Base-by-base conservation (phyloP, 2,797 vertebrate genomes). In the Sternotherus odoratus region DNA sequence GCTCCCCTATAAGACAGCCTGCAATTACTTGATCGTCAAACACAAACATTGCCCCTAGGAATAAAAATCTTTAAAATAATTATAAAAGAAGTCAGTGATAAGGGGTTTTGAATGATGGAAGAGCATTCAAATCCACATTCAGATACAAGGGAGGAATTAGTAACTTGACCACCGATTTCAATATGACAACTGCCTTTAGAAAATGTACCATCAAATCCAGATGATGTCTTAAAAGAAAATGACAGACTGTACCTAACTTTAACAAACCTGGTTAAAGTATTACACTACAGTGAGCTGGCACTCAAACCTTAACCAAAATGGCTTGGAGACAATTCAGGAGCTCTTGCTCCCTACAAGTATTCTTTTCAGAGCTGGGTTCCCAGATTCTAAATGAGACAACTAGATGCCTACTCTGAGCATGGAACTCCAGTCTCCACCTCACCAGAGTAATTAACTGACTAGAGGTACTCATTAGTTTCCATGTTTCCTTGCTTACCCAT, bases 1-100 rank as follows among this genome's bases (percentile, higher is more conserved):
- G n/a, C 63, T 36, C 24, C 5, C 6, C 7, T 7, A 79, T 39
- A 89, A 50, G 2, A 72, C 0, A 39, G 82, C 17, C 1, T 1
- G 6, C 72, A 39, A 19, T 56, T 86, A 17, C 30, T 23, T 11
- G 30, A 16, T 30, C 48, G 72, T 80, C 63, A 36, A 1, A 74
- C 23, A 11, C 43, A 69, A 85, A 66, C 19, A 23, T 39, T 36
- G n/a, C 17, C 17, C n/a, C 9, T 23, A 66, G 30, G 57, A 60
- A 60, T 60, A 33, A 60, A 16, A 33, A 17, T 60, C 4, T 60
- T 60, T 33, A 33, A 51, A 60, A 60, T 60, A 33, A 66, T 66
- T 66, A 21, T 66, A 66, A n/a, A n/a, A n/a, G n/a, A 36, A 36
- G 33, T 66, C 30, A 33, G 17, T 60, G 33, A 60, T 60, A n/a